Percentiles rank a stretch among this genome's conserved stretches.
Conservation (phyloP, 2,113 vertebrate genomes). For the Gila orcuttii region DNA sequence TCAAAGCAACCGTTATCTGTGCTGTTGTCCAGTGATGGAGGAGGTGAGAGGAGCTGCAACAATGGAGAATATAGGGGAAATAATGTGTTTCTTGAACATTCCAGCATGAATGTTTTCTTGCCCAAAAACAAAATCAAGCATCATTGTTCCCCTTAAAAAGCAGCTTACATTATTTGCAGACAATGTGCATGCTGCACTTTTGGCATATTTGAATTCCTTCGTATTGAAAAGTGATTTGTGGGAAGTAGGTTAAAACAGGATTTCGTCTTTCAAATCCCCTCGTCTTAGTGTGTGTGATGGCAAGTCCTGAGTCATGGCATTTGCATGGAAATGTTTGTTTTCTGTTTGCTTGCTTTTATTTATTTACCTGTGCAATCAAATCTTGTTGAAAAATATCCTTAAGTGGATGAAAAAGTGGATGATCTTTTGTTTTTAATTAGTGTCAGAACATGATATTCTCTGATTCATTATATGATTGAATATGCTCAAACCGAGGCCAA, state of each 20-base stretch:
- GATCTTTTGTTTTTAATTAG: background rate
- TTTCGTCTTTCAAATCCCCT: constrained; percentile 28
- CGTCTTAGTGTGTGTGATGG: background rate
- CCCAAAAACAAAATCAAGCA: too few species aligned
- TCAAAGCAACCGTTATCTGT: too few species aligned
- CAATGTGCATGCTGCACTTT: background rate
- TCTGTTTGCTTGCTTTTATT: background rate
- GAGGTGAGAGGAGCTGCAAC: too few species aligned
- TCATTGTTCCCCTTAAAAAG: background rate
- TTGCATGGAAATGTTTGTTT: background rate
- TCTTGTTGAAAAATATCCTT: background rate
- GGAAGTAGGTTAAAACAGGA: constrained; percentile 23
- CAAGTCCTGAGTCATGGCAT: constrained; percentile 1
- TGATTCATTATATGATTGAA: background rate
- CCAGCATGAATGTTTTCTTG: too few species aligned
- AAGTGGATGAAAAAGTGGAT: too few species aligned
- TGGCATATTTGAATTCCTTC: constrained; percentile 10
- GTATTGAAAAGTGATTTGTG: constrained; percentile 16
- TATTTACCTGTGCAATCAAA: background rate
- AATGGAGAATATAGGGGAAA: too few species aligned
- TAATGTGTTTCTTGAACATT: too few species aligned
- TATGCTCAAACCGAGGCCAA: background rate
- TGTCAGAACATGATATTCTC: background rate
- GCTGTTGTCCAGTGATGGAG: too few species aligned
- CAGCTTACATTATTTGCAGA: background rate